Base-by-base conservation (phyloP, 1,140 invertebrate genomes). In the Brevipalpus yothersi region DNA sequence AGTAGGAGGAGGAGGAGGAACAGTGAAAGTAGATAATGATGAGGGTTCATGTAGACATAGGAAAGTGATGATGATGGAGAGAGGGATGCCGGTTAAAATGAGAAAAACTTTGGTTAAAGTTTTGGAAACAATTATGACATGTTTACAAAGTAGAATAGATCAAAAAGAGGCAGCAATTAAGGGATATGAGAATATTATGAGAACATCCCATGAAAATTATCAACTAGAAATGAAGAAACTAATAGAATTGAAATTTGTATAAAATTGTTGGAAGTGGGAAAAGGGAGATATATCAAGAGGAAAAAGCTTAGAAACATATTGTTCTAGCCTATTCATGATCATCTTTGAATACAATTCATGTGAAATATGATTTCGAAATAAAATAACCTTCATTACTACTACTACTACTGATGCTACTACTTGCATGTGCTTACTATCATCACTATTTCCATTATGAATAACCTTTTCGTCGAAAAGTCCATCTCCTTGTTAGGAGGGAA, bases 51-150 rank as follows among this genome's bases (percentile, higher is more conserved):
- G 31, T 31, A 31, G 31, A 31, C 31, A 31, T 31, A 31, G 31
- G 5, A 31, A 31, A 31, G 31, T 31, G 31, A 31, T 31, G 31
- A 31, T 47, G 45, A 47, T 47, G 13, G 45, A 15, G 45, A 19
- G 19, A 47, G 19, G 13, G 13, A n/a, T 19, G 45, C 13, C 13
- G 13, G 7, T n/a, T 47, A 15, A 15, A 7, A 15, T 19, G 45
- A 47, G 19, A 47, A 47, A 19, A 15, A 21, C 15, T 54, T 12
- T 31, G 15, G 12, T 54, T 54, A 57, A 55, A 12, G 39, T 57
- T 41, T 42, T 57, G 12, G 56, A 57, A 57, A 57, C 56, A n/a
- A 58, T 58, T n/a, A 58, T 58, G 13, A n/a, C 49, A 8, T 58
- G 58, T 51, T 19, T 58, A 40, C 43, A 58, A 41, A 41, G 12